Conservation (phyloP, 2,797 vertebrate species). For the Sphaeramia orbicularis region DNA sequence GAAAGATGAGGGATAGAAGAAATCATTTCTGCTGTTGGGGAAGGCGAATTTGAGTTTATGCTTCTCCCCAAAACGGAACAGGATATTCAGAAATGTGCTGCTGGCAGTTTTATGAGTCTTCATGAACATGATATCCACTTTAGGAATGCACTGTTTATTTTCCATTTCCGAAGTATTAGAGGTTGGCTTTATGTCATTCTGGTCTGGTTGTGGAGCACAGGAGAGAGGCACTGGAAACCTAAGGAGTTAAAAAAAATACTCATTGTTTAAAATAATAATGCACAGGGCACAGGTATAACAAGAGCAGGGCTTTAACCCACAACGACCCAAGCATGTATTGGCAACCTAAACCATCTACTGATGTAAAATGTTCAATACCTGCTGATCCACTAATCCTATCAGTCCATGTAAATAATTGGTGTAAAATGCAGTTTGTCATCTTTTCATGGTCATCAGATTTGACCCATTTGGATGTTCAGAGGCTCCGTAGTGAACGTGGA, state of each 20-base stretch:
- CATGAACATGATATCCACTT: conserved; percentile 91
- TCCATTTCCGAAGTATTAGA: conserved; percentile 61
- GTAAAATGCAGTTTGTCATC: too few species aligned
- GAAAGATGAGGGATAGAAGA: conserved; percentile 89
- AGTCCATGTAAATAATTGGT: too few species aligned
- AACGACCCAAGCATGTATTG: too few species aligned
- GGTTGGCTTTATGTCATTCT: rapidly evolving
- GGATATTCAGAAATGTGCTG: conserved; percentile 93
- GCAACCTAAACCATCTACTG: too few species aligned
- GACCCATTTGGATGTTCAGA: too few species aligned
- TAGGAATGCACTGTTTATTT: conserved; percentile 78
- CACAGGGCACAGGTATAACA: too few species aligned
- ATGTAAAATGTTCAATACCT: too few species aligned
- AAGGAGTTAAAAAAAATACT: conserved; percentile 24
- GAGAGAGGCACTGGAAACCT: conserved; percentile 82
- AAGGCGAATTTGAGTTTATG: conserved; percentile 90
- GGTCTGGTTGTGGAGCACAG: conserved; percentile 76
- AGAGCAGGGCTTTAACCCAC: too few species aligned
- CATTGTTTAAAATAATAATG: too few species aligned
- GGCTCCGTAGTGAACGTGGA: too few species aligned
- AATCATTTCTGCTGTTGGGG: conserved; percentile 89
- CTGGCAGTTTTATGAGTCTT: conserved; percentile 95
- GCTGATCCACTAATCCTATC: too few species aligned
- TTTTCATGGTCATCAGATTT: too few species aligned
- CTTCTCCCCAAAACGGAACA: conserved; percentile 93